phyloP scores from a whole-genome alignment of 2,797 vertebrate genomes.

The Cebuella pygmaea region DNA sequence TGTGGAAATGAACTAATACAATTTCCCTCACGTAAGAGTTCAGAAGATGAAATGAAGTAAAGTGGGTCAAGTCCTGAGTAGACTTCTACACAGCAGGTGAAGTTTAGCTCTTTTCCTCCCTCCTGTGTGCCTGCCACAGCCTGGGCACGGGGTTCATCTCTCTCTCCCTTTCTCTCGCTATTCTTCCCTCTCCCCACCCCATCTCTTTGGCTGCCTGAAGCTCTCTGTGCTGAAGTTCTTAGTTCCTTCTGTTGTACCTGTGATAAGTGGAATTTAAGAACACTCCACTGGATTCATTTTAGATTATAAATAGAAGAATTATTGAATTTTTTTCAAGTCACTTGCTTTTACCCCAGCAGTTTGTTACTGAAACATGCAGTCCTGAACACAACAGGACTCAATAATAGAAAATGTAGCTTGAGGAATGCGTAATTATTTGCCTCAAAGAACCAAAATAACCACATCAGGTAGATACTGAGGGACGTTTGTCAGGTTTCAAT shows the following conservation, averaged over 20 bases:
- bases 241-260: not conserved
- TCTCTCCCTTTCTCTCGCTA: not conserved
- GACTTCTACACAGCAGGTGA: not conserved
- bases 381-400: not conserved
- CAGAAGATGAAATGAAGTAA: not conserved
- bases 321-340: not conserved
- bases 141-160: rapidly evolving
- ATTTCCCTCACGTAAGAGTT: not conserved
- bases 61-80: not conserved
- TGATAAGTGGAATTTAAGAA: not conserved
- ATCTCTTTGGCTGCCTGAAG: not conserved
- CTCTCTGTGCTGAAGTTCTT: not conserved
- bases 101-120: not conserved
- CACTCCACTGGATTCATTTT: not conserved
- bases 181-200: no score
- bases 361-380: constrained; percentile 53
- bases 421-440: constrained; percentile 54
- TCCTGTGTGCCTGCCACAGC: not conserved
- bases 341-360: not conserved
- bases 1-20: not conserved
- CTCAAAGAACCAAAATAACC: not conserved
- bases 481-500: constrained; percentile 59
- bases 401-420: not conserved
- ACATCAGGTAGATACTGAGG: not conserved
- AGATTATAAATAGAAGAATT: constrained; percentile 21